A percentile compares a stretch with the other conserved stretches of the same genome.
These are phyloP conservation scores for Enteromius paludinosus DNA, from an alignment of 2,797 vertebrate species.

Conservation along the genomic window DNA sequence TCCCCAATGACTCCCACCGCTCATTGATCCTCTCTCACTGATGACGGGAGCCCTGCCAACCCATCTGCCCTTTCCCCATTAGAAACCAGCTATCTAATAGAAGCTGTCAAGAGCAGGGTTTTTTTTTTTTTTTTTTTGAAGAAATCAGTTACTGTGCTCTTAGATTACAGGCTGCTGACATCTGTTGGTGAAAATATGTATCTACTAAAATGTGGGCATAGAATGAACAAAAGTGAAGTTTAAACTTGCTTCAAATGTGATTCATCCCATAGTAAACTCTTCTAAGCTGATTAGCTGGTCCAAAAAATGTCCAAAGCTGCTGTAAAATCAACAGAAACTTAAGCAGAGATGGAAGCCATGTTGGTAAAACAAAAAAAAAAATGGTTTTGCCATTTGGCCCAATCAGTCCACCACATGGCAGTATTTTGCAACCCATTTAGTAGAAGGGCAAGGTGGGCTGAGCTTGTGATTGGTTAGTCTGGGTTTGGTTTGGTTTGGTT, in stretches of 20 bases:
- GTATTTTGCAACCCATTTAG: background rate
- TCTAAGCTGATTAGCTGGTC: background rate
- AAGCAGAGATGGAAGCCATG: background rate
- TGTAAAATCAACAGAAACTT: background rate
- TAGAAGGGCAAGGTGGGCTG: background rate
- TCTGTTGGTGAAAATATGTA: conserved; percentile 36
- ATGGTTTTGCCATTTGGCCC: background rate
- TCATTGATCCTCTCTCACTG: conserved; percentile 49
- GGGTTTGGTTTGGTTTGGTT: background rate
- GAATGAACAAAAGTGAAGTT: background rate
- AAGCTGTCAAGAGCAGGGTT: conserved; percentile 5
- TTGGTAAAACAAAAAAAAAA: background rate
- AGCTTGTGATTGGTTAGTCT: background rate
- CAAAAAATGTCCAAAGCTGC: background rate
- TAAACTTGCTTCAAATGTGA: background rate
- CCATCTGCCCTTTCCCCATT: conserved; percentile 40
- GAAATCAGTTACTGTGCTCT: background rate
- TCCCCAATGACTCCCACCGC: conserved; percentile 72
- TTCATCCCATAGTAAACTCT: background rate
- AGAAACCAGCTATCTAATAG: conserved; percentile 39
- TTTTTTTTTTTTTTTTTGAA: background rate
- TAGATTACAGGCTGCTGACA: conserved; percentile 14
- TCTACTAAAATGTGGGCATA: background rate
- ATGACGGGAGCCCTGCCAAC: conserved; percentile 42
- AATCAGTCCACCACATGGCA: background rate